Base-by-base conservation (phyloP, 2,113 vertebrate species). In the Trachemys scripta region DNA sequence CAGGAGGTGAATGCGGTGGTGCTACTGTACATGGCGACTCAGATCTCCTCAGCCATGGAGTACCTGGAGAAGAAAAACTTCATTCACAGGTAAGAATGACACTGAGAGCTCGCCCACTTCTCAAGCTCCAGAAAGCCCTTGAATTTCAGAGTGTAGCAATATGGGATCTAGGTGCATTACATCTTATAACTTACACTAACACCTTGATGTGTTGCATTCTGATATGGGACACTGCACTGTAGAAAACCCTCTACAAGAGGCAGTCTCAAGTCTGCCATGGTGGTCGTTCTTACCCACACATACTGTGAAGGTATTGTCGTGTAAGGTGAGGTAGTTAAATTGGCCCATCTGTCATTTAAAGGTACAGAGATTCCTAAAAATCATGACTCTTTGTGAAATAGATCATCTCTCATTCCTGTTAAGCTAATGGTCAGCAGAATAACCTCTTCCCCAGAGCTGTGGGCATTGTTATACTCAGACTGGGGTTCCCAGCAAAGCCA, bases 1-100 rank as follows among this genome's bases (percentile, higher is more conserved):
- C 99, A 99, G 98, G 99, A 99, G 98, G 99, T 99, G 93, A 99
- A 98, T 0, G 99, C 99, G 0, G 99, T 99, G 96, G 99, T 99
- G 98, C 99, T 99, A 81, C 99, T 99, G 1, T 98, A 99, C 98
- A 99, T 99, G 99, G 99, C 99, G 86, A 99, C 99, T 5, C 99
- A 99, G 98, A 99, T 99, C 98, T 99, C 99, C 53, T 99, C 99
- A 0, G 99, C 99, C 94, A 99, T 99, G 99, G 99, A 99, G 95
- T 99, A 99, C 96, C 98, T 99, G 98, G 99, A 99, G 98, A 99
- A 99, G 98, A 99, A 99, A 53, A 99, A 99, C 98, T 99, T 99
- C 97, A 99, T 99, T 93, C 99, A 99, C 98, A 99, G 99, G 99
- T 99, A 93, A 93, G 95, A 53, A 69, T 84, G 83, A 9, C 51